phyloP scores from a whole-genome alignment of 2,888 invertebrate species.

The Hydrotaea diabolus region DNA sequence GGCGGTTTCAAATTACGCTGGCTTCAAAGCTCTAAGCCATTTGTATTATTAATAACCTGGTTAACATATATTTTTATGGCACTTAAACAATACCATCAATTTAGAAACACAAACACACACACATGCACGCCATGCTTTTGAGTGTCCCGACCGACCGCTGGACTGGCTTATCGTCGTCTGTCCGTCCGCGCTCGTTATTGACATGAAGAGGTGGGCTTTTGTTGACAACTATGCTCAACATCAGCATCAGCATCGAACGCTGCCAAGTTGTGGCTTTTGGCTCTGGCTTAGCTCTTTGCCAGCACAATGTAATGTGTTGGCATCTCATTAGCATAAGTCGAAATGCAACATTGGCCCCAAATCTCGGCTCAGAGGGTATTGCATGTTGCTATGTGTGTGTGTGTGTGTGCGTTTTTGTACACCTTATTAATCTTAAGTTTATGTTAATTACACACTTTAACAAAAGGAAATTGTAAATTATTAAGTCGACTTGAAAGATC shows the following conservation, averaged over 20 bases:
- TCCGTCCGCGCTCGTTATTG: constrained; percentile 8
- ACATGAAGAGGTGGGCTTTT: constrained; percentile 35
- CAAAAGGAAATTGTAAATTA: constrained; percentile 44
- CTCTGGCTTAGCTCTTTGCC: constrained; percentile 28
- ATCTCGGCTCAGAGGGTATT: background rate
- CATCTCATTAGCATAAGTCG: constrained; percentile 60
- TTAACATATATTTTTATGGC: constrained; percentile 55
- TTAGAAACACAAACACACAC: constrained; percentile 24
- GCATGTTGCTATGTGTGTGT: background rate
- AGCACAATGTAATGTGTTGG: constrained; percentile 44
- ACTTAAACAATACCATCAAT: constrained; percentile 51
- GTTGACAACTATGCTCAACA: constrained; percentile 47
- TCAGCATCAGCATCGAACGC: constrained; percentile 7
- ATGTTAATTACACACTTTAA: constrained; percentile 43
- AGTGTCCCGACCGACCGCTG: too few relatives aligned
- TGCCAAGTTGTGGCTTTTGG: background rate
- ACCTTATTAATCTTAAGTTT: constrained; percentile 48
- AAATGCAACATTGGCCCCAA: constrained; percentile 52
- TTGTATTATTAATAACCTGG: constrained; percentile 51
- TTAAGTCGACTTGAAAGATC: background rate
- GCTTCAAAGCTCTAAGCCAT: constrained; percentile 35
- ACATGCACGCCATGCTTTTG: background rate
- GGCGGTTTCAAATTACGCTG: constrained; percentile 43
- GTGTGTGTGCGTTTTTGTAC: background rate
- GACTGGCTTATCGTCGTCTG: background rate